These are phyloP conservation scores for Myrmophylax atrothorax DNA, from an alignment of 2,113 vertebrate genomes.

Conservation along the genomic window DNA sequence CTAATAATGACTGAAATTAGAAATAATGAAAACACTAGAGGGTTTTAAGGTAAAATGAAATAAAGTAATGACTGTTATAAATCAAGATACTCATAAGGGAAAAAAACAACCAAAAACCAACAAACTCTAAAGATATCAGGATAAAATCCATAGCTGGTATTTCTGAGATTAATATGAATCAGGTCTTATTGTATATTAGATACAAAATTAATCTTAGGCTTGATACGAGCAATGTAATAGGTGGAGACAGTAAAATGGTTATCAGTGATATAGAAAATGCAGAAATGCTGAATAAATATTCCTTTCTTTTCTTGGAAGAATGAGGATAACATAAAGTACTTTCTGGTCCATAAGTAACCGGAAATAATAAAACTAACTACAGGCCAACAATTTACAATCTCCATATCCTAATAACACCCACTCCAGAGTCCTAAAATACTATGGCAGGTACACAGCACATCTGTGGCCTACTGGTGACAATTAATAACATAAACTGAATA, in stretches of 20 bases:
- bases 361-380: background rate
- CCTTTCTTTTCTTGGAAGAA: background rate
- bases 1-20: background rate
- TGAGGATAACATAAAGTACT: background rate
- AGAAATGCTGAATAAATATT: background rate
- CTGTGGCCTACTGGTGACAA: background rate
- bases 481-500: background rate
- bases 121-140: background rate
- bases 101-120: background rate
- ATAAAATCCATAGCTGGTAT: background rate
- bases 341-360: background rate
- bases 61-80: background rate
- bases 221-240: background rate
- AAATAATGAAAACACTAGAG: background rate
- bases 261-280: background rate
- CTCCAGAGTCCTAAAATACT: background rate
- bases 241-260: background rate
- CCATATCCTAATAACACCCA: background rate
- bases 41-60: background rate
- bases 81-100: background rate
- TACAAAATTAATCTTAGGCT: background rate
- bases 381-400: background rate
- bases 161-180: background rate
- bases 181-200: background rate
- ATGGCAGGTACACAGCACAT: background rate